These are phyloP conservation scores for Drosophila setifemur DNA, from an alignment of 1,140 invertebrate genomes.

Conservation along the genomic window DNA sequence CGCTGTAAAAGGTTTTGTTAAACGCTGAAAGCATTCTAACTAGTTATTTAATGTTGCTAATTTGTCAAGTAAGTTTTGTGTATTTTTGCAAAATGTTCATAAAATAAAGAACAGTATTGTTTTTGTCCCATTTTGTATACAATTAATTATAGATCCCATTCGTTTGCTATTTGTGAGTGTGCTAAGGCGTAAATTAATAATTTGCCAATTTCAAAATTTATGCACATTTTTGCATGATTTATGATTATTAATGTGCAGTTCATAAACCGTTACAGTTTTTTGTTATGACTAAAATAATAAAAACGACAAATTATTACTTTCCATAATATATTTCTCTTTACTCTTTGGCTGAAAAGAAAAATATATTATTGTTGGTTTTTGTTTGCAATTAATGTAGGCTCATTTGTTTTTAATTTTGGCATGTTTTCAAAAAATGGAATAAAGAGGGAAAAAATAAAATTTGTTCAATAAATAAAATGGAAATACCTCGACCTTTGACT, in stretches of 20 bases:
- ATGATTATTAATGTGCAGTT: constrained; percentile 52
- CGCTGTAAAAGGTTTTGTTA: constrained; percentile 20
- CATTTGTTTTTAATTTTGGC: constrained; percentile 65
- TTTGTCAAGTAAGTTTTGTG: constrained; percentile 58
- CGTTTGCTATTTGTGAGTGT: constrained; percentile 52
- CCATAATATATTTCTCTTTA: constrained; percentile 21
- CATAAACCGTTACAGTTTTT: constrained; percentile 72
- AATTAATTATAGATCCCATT: constrained; percentile 19
- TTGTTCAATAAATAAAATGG: background rate
- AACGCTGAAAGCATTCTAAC: constrained; percentile 32
- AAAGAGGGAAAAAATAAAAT: background rate
- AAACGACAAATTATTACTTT: constrained; percentile 20
- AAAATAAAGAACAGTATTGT: constrained; percentile 26
- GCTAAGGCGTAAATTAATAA: constrained; percentile 51
- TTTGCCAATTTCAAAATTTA: constrained; percentile 51
- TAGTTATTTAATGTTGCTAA: constrained; percentile 51
- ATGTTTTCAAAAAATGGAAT: constrained; percentile 29
- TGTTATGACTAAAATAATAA: constrained; percentile 48
- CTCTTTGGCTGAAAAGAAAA: constrained; percentile 22
- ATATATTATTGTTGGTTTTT: constrained; percentile 21
- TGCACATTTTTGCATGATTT: constrained; percentile 51
- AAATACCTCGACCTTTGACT: no score
- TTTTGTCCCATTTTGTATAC: constrained; percentile 18
- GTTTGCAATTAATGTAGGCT: constrained; percentile 68
- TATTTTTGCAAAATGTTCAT: background rate